A percentile compares a stretch with the other conserved stretches of the same genome.
phyloP scores from a whole-genome alignment of 2,797 vertebrate species.

The Gymnoscopelus microlampas region DNA sequence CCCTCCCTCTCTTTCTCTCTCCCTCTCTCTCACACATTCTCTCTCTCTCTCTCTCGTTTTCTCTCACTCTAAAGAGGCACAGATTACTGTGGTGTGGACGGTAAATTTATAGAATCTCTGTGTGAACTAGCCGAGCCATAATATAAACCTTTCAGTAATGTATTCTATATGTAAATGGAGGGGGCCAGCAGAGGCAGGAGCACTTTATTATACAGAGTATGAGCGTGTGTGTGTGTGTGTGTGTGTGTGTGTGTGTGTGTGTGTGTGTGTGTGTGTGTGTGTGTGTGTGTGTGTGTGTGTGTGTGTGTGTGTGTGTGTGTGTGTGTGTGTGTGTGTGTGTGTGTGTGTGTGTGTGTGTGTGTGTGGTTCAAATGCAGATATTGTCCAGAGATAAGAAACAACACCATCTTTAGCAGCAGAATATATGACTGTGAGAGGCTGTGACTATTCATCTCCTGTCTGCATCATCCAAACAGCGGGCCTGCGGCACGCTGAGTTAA shows the following conservation, averaged over 20 bases:
- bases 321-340: slow-evolving; percentile 3
- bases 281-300: slow-evolving; percentile 6
- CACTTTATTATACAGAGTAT: slow-evolving; percentile 65
- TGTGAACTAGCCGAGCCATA: slow-evolving; percentile 43
- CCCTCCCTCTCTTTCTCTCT: slow-evolving; percentile 24
- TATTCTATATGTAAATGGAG: slow-evolving; percentile 72
- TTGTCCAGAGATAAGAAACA: slow-evolving; percentile 6
- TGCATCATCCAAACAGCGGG: slow-evolving; percentile 9
- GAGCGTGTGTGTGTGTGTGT: slow-evolving; percentile 9
- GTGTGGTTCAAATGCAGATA: slow-evolving; percentile 21
- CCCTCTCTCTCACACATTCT: slow-evolving; percentile 22
- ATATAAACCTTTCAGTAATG: slow-evolving; percentile 65
- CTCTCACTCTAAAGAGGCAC: slow-evolving; percentile 4
- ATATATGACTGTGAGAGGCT: slow-evolving; percentile 1
- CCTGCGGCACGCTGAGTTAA: not conserved
- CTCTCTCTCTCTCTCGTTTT: not conserved
- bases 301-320: not conserved
- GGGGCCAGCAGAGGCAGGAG: slow-evolving; percentile 48
- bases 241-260: slow-evolving; percentile 14
- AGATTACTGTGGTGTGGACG: slow-evolving; percentile 29
- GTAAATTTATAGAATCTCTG: slow-evolving; percentile 61
- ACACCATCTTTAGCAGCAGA: slow-evolving; percentile 23
- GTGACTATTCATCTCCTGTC: slow-evolving; percentile 46
- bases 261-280: slow-evolving; percentile 12
- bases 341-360: slow-evolving; percentile 6